Evolutionary conservation across 1,140 invertebrate genomes (phyloP), one percentile per base, ranked within the genome.

Genomic region (Vanessa tameamea): DNA sequence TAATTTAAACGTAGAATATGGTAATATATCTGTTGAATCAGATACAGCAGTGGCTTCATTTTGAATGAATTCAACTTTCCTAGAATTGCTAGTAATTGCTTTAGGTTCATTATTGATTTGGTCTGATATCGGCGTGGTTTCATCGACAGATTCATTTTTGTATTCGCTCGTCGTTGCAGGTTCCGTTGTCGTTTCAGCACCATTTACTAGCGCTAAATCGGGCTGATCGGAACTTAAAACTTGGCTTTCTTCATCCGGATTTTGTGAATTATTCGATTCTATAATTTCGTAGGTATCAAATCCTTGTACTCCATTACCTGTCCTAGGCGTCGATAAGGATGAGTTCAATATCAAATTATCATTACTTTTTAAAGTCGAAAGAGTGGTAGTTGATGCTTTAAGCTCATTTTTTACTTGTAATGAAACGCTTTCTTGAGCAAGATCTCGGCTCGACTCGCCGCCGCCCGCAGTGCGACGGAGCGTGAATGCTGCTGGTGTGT

Each of bases 361-460:
- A 57, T 57, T 59, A 5, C 47, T 66, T n/a, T 37, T 64, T 31
- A 53, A 14, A 47, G 20, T 67, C 11, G 48, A 4, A 15, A 67
- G 14, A 37, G 75, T 75, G 63, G 76, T 64, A 72, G 81, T 80
- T 5, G 70, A 61, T 68, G 69, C 77, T 65, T 74, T 81, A 26
- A 76, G 59, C 51, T 86, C 79, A 61, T 78, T 76, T 77, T 75
- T 86, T 51, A 86, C 69, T 78, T 84, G 78, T 13, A 82, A 73
- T 61, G 78, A 50, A 63, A 82, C 69, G 66, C 53, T 84, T 85
- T 82, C 81, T 59, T 72, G 81, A n/a, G 72, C 68, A 12, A 88
- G 76, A 72, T 87, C 85, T 66, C 73, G 31, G 37, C 57, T 23
- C 15, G 64, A 13, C 14, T 69, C 31, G 15, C 47, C 55, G 50